Evolutionary conservation across 2,888 invertebrate genomes (phyloP), one percentile per base, ranked within the genome.

Genomic region (Pristionchus mayeri): DNA sequence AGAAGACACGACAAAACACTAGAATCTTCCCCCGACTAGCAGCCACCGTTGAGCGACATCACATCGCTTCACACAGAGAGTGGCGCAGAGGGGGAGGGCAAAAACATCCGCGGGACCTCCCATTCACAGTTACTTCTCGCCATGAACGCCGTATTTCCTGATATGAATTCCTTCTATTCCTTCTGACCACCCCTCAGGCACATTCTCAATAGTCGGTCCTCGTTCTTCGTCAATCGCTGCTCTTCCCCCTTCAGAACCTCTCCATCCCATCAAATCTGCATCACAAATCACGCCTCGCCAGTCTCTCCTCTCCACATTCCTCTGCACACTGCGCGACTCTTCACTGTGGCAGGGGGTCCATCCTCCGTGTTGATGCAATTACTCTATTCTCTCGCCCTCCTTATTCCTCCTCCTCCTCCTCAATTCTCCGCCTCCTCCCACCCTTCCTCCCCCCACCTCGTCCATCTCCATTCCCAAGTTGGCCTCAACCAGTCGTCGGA

Each of bases 361-460:
- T n/a, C 75, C 13, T 44, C 75, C 71, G 44, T 85, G 75, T 85
- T 85, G 84, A 84, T 83, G 84, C 57, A 52, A 84, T 86, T 84
- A 84, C 37, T 34, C 50, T 54, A 48, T 60, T 75, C 85, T 40
- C 54, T 71, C 57, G 67, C 85, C 27, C 63, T 84, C 80, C 37
- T n/a, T 52, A 34, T 21, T 67, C n/a, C 34, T 54, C 9, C 50
- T 50, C 50, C 30, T 50, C 50, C 24, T 3, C 4, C n/a, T n/a
- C n/a, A n/a, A n/a, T n/a, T n/a, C n/a, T 50, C 50, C 40, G 18
- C 30, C 50, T 11, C 40, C 16, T 27, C 4, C 44, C 76, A 21
- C 76, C 50, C 27, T 30, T 18, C 50, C 6, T 21, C 30, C 50
- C 30, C 21, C 48, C 18, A n/a, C 37, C 71, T 24, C 63, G 18